These are phyloP conservation scores for Cettia cetti DNA, from an alignment of 2,113 vertebrate species.

Conservation along the genomic window DNA sequence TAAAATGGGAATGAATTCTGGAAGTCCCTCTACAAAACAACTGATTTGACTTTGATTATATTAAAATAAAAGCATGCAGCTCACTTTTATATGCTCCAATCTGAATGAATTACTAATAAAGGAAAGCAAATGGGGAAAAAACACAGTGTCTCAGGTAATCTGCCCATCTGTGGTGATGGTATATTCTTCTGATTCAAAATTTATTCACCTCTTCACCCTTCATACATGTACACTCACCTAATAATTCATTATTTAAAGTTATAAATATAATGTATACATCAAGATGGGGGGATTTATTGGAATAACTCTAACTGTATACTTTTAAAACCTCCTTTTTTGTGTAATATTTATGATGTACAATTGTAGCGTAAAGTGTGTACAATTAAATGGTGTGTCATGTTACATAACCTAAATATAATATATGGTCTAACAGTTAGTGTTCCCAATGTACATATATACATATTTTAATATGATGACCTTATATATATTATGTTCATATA, in stretches of 20 bases:
- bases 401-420: neutral
- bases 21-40: neutral
- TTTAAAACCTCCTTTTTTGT: neutral
- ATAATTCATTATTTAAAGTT: neutral
- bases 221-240: accelerated
- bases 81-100: neutral
- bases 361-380: neutral
- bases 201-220: neutral
- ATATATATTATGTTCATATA: neutral
- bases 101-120: neutral
- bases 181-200: neutral
- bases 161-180: neutral
- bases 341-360: neutral
- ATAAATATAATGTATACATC: neutral
- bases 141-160: neutral
- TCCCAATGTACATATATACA: neutral
- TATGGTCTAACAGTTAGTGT: neutral
- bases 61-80: neutral
- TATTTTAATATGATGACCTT: neutral
- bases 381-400: neutral
- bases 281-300: neutral
- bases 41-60: neutral
- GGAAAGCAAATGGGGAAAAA: neutral
- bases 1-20: neutral
- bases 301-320: neutral